Evolutionary conservation across 30 jellyfish, hydroid and myxozoan genomes (phyloP), one percentile per base, ranked within the genome.

Genomic region (Hydractinia echinata): DNA sequence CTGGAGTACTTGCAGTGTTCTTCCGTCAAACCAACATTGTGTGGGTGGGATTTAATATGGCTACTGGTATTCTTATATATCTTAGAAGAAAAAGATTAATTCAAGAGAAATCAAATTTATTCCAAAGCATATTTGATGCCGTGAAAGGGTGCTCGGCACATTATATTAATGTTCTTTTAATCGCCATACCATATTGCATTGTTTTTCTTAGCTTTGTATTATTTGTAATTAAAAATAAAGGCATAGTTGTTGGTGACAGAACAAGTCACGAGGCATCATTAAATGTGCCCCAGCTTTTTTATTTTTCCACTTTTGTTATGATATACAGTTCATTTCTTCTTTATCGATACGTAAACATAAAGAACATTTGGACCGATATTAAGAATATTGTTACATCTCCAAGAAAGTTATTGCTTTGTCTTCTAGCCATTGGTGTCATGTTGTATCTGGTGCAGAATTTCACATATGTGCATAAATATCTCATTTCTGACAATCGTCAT

Each of bases 161-260:
- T 13, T 5, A 87, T 13, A 52, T 5, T 18, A 6, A 16, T 49
- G 9, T 78, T 44, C 14, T 84, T 9, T n/a, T 11, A 39, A 83
- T 67, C 51, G 77, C 85, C 7, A 55, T 83, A 54, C 95, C 95
- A 18, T 93, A 93, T 74, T 53, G 81, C 7, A 61, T 79, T 10
- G 76, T 81, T 58, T 85, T 84, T 2, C 51, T 87, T 76, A 86
- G 83, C 48, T 93, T 93, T 84, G 79, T 81, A 10, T 69, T 87
- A 61, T 93, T 93, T 82, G 88, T 93, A 6, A 50, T 73, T 69
- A 76, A 62, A 72, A 93, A 93, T 81, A 77, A 84, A 49, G 99
- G 99, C 4, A 83, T 93, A 21, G 99, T 93, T 56, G 99, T 93
- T 69, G 99, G 99, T 6, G 99, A 93, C 61, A 91, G 99, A 5